Conservation (phyloP, 2,888 invertebrate species). For the Clostera curtula region DNA sequence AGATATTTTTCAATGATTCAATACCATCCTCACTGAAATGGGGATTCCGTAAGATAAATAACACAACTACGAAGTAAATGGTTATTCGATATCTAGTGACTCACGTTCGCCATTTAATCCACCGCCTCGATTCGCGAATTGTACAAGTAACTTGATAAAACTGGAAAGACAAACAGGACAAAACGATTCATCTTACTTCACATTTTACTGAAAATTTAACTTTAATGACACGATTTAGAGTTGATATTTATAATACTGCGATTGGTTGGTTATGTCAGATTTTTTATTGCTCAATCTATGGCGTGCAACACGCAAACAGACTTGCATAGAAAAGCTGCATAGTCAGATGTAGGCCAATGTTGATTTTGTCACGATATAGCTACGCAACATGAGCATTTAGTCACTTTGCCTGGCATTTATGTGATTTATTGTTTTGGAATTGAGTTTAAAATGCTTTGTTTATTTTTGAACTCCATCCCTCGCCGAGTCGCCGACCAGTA, state of each 20-base stretch:
- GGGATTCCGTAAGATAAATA: slow-evolving; percentile 18
- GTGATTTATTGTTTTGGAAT: too few species aligned
- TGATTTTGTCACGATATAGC: slow-evolving; percentile 47
- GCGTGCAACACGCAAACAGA: slow-evolving; percentile 60
- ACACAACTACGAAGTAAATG: slow-evolving; percentile 29
- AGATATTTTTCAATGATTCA: too few species aligned
- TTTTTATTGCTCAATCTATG: slow-evolving; percentile 19
- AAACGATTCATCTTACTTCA: slow-evolving; percentile 11
- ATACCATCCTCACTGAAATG: neutral
- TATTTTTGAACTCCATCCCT: too few species aligned
- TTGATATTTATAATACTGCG: slow-evolving; percentile 6
- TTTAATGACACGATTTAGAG: neutral
- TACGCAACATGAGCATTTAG: slow-evolving; percentile 46
- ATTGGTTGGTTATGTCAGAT: slow-evolving; percentile 15
- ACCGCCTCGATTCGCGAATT: slow-evolving; percentile 41
- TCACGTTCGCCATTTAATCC: slow-evolving; percentile 44
- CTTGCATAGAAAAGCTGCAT: slow-evolving; percentile 57
- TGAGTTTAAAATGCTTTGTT: too few species aligned
- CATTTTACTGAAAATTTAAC: slow-evolving; percentile 8
- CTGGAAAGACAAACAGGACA: slow-evolving; percentile 11
- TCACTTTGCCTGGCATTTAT: too few species aligned
- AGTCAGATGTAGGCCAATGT: slow-evolving; percentile 48
- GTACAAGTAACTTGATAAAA: slow-evolving; percentile 56
- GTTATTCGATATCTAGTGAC: slow-evolving; percentile 43
- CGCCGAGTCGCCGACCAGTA: too few species aligned